phyloP scores from a whole-genome alignment of 2,888 invertebrate genomes.

The Lamellibrachia satsuma region DNA sequence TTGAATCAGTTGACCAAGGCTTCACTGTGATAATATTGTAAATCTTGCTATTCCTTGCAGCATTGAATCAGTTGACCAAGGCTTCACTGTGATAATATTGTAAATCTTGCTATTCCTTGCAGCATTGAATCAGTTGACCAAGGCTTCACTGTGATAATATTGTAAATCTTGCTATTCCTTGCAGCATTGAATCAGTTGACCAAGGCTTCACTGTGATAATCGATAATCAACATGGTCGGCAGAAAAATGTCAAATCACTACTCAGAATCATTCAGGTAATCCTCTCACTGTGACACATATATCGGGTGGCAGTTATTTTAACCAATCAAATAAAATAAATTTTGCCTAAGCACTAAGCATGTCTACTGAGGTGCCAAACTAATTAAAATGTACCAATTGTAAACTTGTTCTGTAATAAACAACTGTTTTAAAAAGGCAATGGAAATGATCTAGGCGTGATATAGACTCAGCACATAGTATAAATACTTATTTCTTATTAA shows the following conservation, averaged over 20 bases:
- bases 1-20: conserved; percentile 84
- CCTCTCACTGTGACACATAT: background rate
- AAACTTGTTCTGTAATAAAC: too few relatives aligned
- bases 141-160: conserved; percentile 86
- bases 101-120: conserved; percentile 52
- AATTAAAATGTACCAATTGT: too few relatives aligned
- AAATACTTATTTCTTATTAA: too few relatives aligned
- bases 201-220: conserved; percentile 94
- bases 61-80: conserved; percentile 83
- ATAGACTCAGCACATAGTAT: too few relatives aligned
- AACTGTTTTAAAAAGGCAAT: too few relatives aligned
- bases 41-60: conserved; percentile 68
- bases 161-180: conserved; percentile 45
- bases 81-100: conserved; percentile 88
- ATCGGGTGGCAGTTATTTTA: background rate
- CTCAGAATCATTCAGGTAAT: conserved; percentile 57
- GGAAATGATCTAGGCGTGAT: too few relatives aligned
- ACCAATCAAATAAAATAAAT: background rate
- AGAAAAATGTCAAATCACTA: conserved; percentile 55
- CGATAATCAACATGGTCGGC: conserved; percentile 87
- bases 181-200: conserved; percentile 83
- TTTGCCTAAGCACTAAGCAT: too few relatives aligned
- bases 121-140: conserved; percentile 85
- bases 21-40: conserved; percentile 85
- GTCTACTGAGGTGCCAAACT: too few relatives aligned